phyloP scores from a whole-genome alignment of 2,888 invertebrate genomes.

The Eutolmus rufibarbis region DNA sequence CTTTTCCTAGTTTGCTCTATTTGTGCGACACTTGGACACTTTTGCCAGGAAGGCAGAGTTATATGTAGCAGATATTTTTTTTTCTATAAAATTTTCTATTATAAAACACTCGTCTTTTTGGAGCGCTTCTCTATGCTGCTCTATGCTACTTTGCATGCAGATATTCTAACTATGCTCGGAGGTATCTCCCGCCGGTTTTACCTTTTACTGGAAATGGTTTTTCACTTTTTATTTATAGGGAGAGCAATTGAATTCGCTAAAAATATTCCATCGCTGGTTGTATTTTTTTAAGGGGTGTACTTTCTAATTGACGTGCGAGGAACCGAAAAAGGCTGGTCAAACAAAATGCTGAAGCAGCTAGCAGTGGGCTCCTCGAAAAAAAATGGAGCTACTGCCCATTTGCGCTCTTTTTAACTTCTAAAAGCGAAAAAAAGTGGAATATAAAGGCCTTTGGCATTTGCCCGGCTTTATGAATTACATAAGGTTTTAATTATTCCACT shows the following conservation, averaged over 20 bases:
- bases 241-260: not conserved
- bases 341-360: not conserved
- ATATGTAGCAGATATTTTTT: not conserved
- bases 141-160: not conserved
- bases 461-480: not conserved
- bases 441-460: not conserved
- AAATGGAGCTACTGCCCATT: not conserved
- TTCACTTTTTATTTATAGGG: not conserved
- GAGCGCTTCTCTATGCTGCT: not conserved
- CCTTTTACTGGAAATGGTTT: not conserved
- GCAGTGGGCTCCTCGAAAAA: not conserved
- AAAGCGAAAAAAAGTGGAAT: not conserved
- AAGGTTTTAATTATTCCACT: not conserved
- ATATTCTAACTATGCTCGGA: not conserved
- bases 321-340: not conserved
- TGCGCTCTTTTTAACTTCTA: not conserved
- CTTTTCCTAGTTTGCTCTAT: not conserved
- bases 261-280: not conserved
- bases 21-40: not conserved
- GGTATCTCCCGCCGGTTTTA: not conserved
- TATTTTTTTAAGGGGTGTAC: not conserved
- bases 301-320: not conserved
- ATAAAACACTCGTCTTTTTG: not conserved
- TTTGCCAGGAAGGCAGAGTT: not conserved
- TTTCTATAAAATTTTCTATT: not conserved